These are phyloP conservation scores for Gobiocypris rarus DNA, from an alignment of 2,113 vertebrate species.

Conservation along the genomic window DNA sequence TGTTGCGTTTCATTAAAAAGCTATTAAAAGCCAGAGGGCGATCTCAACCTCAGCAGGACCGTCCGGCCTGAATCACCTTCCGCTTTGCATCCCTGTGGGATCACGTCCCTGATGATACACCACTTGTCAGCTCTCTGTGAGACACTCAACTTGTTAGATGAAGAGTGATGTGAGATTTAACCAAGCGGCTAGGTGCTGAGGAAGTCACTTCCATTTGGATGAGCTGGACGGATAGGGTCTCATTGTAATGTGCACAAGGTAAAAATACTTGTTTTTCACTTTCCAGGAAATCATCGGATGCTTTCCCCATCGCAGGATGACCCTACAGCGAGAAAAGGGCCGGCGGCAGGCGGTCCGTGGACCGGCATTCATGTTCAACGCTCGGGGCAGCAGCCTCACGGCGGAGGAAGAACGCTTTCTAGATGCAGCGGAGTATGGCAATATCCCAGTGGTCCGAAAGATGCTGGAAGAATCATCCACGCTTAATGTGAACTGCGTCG, in stretches of 20 bases:
- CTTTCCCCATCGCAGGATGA: constrained; percentile 76
- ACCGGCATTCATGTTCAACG: constrained; percentile 87
- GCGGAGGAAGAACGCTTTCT: constrained; percentile 60
- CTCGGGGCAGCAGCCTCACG: constrained; percentile 80
- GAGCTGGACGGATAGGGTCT: not conserved
- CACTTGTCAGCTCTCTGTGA: constrained; percentile 40
- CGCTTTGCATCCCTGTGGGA: not conserved
- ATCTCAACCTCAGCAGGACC: constrained; percentile 42
- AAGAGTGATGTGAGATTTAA: constrained; percentile 7
- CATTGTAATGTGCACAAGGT: not conserved
- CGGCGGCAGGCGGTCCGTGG: constrained; percentile 83
- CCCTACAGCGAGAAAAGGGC: constrained; percentile 83
- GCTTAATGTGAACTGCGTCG: constrained; percentile 58
- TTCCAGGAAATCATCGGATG: constrained; percentile 63
- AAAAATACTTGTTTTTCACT: not conserved
- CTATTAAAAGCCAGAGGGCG: constrained; percentile 47
- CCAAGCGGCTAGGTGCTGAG: not conserved
- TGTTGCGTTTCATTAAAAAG: constrained; percentile 64
- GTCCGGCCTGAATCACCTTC: constrained; percentile 16
- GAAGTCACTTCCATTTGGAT: constrained; percentile 1
- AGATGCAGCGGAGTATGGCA: constrained; percentile 57
- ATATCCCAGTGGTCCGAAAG: constrained; percentile 60
- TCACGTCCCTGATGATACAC: constrained; percentile 29
- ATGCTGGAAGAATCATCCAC: constrained; percentile 58
- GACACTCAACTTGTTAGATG: constrained; percentile 40